Percentiles rank a stretch among this genome's conserved stretches.
Evolutionary conservation across 2,888 invertebrate genomes (phyloP).

Genomic region (Orthosia gracilis): DNA sequence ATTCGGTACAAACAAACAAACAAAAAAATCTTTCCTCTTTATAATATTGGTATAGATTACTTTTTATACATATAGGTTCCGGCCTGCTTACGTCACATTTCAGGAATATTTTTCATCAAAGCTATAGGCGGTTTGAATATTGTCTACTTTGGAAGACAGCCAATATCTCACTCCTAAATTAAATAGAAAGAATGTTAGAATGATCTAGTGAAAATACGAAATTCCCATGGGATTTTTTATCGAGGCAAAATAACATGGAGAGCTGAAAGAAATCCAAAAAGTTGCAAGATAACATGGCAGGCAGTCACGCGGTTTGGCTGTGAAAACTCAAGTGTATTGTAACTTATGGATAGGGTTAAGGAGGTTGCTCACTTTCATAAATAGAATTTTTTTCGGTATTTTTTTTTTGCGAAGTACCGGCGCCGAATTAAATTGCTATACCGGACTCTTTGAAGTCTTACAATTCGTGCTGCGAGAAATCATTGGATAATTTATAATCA

Average conservation of each 20-base stretch:
- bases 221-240: constrained; percentile 15
- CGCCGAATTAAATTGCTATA: too few relatives aligned
- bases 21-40: too few relatives aligned
- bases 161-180: background rate
- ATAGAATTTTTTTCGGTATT: too few relatives aligned
- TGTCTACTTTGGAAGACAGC: constrained; percentile 27
- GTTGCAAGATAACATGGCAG: constrained; percentile 26
- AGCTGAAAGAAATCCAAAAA: constrained; percentile 23
- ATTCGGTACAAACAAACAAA: too few relatives aligned
- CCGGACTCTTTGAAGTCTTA: too few relatives aligned
- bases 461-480: too few relatives aligned
- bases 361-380: constrained; percentile 23
- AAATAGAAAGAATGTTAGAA: background rate
- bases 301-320: constrained; percentile 25
- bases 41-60: too few relatives aligned
- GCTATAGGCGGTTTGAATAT: background rate
- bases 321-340: constrained; percentile 57
- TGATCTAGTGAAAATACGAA: constrained; percentile 14
- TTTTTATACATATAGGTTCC: too few relatives aligned
- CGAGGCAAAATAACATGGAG: constrained; percentile 36
- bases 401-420: too few relatives aligned
- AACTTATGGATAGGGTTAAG: constrained; percentile 36
- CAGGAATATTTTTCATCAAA: background rate
- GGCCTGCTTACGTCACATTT: background rate
- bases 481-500: too few relatives aligned